Base-by-base conservation (phyloP, 2,888 invertebrate species). In the Cordilura impudica region DNA sequence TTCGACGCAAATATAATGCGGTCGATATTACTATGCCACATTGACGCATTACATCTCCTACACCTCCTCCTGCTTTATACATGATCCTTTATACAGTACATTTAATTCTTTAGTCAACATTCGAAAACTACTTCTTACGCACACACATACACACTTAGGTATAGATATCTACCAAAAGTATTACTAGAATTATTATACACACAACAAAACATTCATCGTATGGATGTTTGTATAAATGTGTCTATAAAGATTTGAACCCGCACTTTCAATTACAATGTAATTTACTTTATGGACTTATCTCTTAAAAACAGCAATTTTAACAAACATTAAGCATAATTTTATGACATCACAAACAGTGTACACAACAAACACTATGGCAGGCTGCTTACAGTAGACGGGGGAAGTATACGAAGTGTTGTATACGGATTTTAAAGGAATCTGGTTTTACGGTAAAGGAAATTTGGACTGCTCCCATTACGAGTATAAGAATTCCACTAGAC, bases 291-390 rank as follows among this genome's bases (percentile, higher is more conserved):
- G 86, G 84, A 86, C 86, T 86, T 87, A 88, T 87, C 88, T 86
- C 83, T 83, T 82, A 83, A 86, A 84, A 87, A 86, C 86, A 87
- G 86, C 86, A 86, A 88, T 88, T 88, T 88, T 87, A 86, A 85
- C 85, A 79, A 85, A 87, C 88, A 87, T 88, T 88, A 86, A 89
- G 86, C 86, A 87, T 89, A 88, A 88, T 88, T 89, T 89, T 86
- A 89, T 88, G 87, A 85, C 85, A 87, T 85, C 86, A 86, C 85
- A 65, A 31, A 35, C 65, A 49, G 29, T 29, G 60, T 49, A 51
- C 35, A 39, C 35, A 51, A 51, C 70, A 60, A 29, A 31, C 51
- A 51, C 53, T 67, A 26, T 26, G 26, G n/a, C n/a, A n/a, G n/a
- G n/a, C n/a, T n/a, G n/a, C n/a, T n/a, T 26, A 26, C 6, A 26